Base-by-base conservation (phyloP, 2,888 invertebrate genomes). In the Heteromurus nitidus region DNA sequence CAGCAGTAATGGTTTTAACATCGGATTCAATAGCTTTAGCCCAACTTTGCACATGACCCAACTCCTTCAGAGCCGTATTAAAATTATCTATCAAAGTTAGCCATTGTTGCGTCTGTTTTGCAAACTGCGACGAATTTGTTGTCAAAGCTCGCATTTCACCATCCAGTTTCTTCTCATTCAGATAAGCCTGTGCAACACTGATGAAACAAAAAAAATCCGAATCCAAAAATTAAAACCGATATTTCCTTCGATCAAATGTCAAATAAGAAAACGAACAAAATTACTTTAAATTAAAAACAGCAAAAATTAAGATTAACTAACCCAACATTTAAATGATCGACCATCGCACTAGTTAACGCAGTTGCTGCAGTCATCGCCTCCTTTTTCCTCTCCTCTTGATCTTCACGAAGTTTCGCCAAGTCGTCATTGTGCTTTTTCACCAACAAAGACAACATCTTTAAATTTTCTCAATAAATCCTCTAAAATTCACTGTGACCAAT, bases 11-110 rank as follows among this genome's bases (percentile, higher is more conserved):
- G 1, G 95, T 94, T 88, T 95, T 93, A 94, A 99, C 96, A 89
- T 99, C 99, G 82, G 93, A 94, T 90, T 99, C 99, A 88, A 99
- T 99, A 86, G 96, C 97, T 85, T 95, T 93, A 0, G 99, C 96
- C 99, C 99, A 99, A 89, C 98, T 99, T 89, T 99, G 98, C 0
- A 98, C 98, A 91, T 99, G 99, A 0, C 99, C 99, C 73, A 99
- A 93, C 91, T 99, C 99, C 92, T 98, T 95, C 1, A 96, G 90
- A 0, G 95, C 94, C 88, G 95, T 93, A 87, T 95, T 95, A 88
- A 96, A 96, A 83, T 93, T 94, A 89, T 96, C 96, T 0, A 96
- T 95, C 68, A 99, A 91, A 84, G 94, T 94, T n/a, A 98, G 90
- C 99, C 99, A 99, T 88, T 98, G 97, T 86, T 96, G 95, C 0